Base-by-base conservation (phyloP, 2,888 invertebrate species). In the Apeira syringaria region DNA sequence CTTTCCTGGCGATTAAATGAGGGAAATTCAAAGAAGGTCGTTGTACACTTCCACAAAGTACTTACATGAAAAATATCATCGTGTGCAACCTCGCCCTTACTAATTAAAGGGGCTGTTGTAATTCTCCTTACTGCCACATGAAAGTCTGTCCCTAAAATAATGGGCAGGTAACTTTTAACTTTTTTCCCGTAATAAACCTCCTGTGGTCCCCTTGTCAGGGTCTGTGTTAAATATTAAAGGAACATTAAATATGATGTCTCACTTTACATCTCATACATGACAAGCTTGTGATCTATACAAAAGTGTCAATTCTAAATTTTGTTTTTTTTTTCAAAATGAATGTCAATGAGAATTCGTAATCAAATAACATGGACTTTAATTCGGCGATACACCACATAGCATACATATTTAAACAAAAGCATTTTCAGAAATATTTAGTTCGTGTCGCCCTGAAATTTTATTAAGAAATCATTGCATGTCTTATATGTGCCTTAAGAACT, bases 51-150 rank as follows among this genome's bases (percentile, higher is more conserved):
- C 4, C 2, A 18, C 35, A 18, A 9, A 22, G 7, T 17, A 9
- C 15, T 15, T 15, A 15, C 15, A 15, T 15, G 15, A 15, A 15
- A 2, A 15, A 15, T 15, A 15, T 3, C 2, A 4, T 4, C 15
- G 4, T 15, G 15, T 15, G 15, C 3, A 15, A 15, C 15, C 2
- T 15, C 15, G 15, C 4, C 4, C 15, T 15, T 3, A 28, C 48
- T 53, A 53, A 53, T 56, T 50, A 53, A 48, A 41, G 42, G 38
- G 22, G 38, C 49, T 48, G 49, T 47, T 37, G 18, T 41, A 54
- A 47, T 50, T 34, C 50, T 46, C 32, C 52, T 52, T 32, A 43
- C 44, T 26, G 41, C 45, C 49, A 35, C 49, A 53, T 56, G 47
- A 50, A 56, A 51, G 53, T 46, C 37, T 45, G 35, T 44, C 45